Conservation (phyloP, 2,797 vertebrate genomes). For the Enteromius mattozi region DNA sequence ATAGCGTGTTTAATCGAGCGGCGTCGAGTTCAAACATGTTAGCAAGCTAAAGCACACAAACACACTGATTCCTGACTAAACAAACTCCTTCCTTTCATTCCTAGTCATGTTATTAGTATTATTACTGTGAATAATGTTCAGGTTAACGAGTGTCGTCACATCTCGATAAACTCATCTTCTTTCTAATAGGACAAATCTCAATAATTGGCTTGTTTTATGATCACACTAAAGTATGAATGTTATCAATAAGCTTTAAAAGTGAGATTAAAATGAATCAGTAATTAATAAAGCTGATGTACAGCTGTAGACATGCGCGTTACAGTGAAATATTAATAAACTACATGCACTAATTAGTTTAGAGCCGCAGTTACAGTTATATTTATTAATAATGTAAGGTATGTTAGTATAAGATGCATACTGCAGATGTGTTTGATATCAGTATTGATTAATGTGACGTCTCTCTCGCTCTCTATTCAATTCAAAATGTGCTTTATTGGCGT, state of each 20-base stretch:
- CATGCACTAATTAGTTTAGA: background rate
- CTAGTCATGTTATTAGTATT: too few species aligned
- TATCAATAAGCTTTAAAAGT: background rate
- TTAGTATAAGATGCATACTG: background rate
- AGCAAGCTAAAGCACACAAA: constrained; percentile 26
- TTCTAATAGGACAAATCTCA: background rate
- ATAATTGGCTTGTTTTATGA: background rate
- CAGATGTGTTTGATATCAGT: background rate
- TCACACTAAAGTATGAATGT: background rate
- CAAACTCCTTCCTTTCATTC: fast-evolving
- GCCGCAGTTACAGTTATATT: background rate
- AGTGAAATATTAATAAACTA: background rate
- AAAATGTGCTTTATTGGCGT: too few species aligned
- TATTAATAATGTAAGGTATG: background rate
- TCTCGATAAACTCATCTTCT: too few species aligned
- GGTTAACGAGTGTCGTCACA: background rate
- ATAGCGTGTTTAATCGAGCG: background rate
- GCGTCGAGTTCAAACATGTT: background rate
- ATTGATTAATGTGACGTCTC: background rate
- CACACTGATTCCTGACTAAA: background rate
- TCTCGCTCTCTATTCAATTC: too few species aligned
- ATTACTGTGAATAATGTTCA: background rate
- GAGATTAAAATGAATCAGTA: background rate
- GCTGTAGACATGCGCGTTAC: background rate
- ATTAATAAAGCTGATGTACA: background rate